Evolutionary conservation across 1,140 invertebrate species (phyloP), one percentile per base, ranked within the genome.

Genomic region (Anagrus nilaparvatae): DNA sequence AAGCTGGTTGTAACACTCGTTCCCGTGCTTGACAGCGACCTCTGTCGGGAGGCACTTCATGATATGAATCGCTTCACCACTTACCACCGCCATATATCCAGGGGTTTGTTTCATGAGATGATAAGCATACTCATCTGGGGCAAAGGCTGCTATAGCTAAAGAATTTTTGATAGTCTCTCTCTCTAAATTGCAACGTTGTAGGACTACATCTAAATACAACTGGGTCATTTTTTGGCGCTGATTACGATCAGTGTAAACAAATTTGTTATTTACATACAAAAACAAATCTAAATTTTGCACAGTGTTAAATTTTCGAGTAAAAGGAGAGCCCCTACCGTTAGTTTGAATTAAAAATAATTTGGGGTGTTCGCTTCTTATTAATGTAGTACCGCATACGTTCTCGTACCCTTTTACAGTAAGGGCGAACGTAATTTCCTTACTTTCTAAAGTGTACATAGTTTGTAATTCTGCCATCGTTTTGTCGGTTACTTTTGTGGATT

Each of bases 271-370:
- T n/a, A n/a, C n/a, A n/a, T n/a, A n/a, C n/a, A n/a, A n/a, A n/a
- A n/a, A n/a, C n/a, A n/a, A n/a, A n/a, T n/a, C n/a, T n/a, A n/a
- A n/a, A n/a, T n/a, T n/a, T n/a, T n/a, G n/a, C n/a, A n/a, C n/a
- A n/a, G n/a, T n/a, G n/a, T n/a, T n/a, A n/a, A n/a, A n/a, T n/a
- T n/a, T n/a, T n/a, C n/a, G n/a, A n/a, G n/a, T n/a, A n/a, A n/a
- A n/a, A n/a, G n/a, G 31, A 1, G 40, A 10, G 10, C 42, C 12
- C 12, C 28, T 39, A 1, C 23, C 8, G 9, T 12, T 12, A 8
- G 42, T 31, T 24, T 56, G 49, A 2, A 50, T 8, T 2, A 55
- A 47, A 0, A 53, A 32, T 0, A 55, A 8, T 45, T 52, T 56
- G 0, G 48, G 47, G n/a, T 57, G 50, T 34, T 56, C 51, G 0